Evolutionary conservation across 2,888 invertebrate species (phyloP), one percentile per base, ranked within the genome.

Genomic region (Andrena marginata): DNA sequence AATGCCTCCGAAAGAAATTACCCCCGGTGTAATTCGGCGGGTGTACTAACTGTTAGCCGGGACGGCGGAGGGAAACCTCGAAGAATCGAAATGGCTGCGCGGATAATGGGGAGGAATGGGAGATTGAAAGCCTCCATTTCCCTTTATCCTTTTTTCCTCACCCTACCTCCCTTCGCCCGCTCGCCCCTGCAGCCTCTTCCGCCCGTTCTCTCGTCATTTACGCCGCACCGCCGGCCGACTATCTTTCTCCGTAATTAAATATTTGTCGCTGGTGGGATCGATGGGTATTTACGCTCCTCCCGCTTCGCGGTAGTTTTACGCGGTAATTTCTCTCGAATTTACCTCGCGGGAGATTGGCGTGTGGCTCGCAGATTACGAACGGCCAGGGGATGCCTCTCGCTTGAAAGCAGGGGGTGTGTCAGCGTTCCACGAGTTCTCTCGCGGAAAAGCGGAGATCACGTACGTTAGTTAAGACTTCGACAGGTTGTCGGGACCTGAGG

Each of bases 1-100:
- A 90, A 90, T 91, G 90, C 88, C 86, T 80, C 80, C 75, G 78
- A 85, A 85, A 87, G 89, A 80, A 86, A 91, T 91, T 90, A 90
- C 89, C 85, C 80, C 75, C 70, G 65, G 54, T 81, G 87, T 87
- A 88, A 87, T 87, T 86, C 84, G 80, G 69, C 60, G 65, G 78
- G 85, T 87, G 85, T 87, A 75, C 74, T 77, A 69, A 70, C 84
- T 69, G 84, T 76, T 80, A 63, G 84, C 63, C 71, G 63, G 65
- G 23, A 56, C 62, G 42, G 74, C 7, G 72, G 16, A 7, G 49
- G 54, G 74, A 59, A 77, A 64, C 71, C 77, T 64, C 77, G 81
- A 86, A 65, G 88, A 89, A 84, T 89, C 86, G 86, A 67, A 81
- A 84, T 71, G 88, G 87, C 68, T 72, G 74, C 54, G 54, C 64